Evolutionary conservation across 2,113 vertebrate species (phyloP).

Genomic region (Pelobates fuscus): DNA sequence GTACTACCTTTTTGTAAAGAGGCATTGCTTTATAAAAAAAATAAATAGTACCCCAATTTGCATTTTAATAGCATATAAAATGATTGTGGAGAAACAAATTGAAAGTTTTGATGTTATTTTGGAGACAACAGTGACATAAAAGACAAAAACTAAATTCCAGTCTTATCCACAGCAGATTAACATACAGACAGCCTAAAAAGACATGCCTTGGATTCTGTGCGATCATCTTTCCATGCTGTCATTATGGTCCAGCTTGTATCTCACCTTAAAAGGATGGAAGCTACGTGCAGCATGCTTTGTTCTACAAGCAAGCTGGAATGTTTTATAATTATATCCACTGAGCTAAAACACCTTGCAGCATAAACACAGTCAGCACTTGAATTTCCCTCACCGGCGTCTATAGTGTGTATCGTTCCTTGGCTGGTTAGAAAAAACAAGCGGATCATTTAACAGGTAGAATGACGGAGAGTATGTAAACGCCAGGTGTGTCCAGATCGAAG

Average conservation of each 20-base stretch:
- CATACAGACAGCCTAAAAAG: not conserved
- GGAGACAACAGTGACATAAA: not conserved
- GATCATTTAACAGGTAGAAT: not conserved
- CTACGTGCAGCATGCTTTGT: slow-evolving; percentile 48
- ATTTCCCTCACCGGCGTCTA: slow-evolving; percentile 28
- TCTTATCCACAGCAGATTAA: slow-evolving; percentile 14
- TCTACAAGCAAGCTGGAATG: slow-evolving; percentile 53
- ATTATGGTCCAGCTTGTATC: slow-evolving; percentile 44
- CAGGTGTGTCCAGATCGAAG: slow-evolving; percentile 1
- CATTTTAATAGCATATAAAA: too few relatives aligned
- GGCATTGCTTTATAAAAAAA: too few relatives aligned
- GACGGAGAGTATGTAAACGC: not conserved
- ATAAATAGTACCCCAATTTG: too few relatives aligned
- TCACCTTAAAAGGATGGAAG: slow-evolving; percentile 50
- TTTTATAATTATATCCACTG: slow-evolving; percentile 53
- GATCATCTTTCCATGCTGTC: slow-evolving; percentile 52
- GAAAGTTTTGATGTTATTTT: too few relatives aligned
- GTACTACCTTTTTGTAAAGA: too few relatives aligned
- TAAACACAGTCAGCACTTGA: slow-evolving; percentile 37
- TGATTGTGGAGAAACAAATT: too few relatives aligned
- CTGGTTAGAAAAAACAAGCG: slow-evolving; percentile 41
- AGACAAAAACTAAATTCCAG: not conserved
- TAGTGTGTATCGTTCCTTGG: not conserved
- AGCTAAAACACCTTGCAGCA: slow-evolving; percentile 54
- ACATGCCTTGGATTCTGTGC: slow-evolving; percentile 39